Evolutionary conservation across 2,888 invertebrate genomes (phyloP), one percentile per base, ranked within the genome.

Genomic region (Amblyjoppa fuscipennis): DNA sequence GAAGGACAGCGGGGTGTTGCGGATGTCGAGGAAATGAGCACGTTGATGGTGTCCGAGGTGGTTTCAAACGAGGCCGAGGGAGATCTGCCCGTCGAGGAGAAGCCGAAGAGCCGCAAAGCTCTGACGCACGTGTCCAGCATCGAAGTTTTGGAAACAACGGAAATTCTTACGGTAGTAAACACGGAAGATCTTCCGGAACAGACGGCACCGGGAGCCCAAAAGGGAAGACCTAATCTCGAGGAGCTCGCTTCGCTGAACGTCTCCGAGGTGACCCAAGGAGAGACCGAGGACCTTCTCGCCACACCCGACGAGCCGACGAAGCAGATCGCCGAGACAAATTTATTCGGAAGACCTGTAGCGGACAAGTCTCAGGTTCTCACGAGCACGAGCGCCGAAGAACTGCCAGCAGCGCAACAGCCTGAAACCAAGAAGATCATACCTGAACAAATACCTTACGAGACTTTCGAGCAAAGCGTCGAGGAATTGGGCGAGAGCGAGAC

Each of bases 381-480:
- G 0, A 90, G 86, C 68, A 83, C 80, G 13, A 85, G 80, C 9
- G 83, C 87, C n/a, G 91, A 91, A 79, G 90, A 94, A 9, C 88
- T 94, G 20, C n/a, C 74, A 81, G 75, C 83, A 49, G 83, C 68
- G 51, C 76, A 73, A 3, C 88, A 91, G 82, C 92, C 93, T 9
- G 90, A 90, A 64, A 81, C 88, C 3, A 93, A 92, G 51, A 92
- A 92, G 81, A 94, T 94, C 78, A 87, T 88, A 16, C 89, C 92
- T 0, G 92, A 94, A 88, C 94, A 93, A 84, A 93, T 94, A 86
- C 93, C 94, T 11, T 94, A 94, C 87, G 94, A 95, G 83, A 92
- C 94, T 84, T 84, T 95, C 1, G 90, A 93, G 80, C 94, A 94
- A 89, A 91, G 92, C 1, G 91, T 93, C 83, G 87, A 89, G 16